Conservation (phyloP, 2,888 invertebrate species). For the Allygus modestus region DNA sequence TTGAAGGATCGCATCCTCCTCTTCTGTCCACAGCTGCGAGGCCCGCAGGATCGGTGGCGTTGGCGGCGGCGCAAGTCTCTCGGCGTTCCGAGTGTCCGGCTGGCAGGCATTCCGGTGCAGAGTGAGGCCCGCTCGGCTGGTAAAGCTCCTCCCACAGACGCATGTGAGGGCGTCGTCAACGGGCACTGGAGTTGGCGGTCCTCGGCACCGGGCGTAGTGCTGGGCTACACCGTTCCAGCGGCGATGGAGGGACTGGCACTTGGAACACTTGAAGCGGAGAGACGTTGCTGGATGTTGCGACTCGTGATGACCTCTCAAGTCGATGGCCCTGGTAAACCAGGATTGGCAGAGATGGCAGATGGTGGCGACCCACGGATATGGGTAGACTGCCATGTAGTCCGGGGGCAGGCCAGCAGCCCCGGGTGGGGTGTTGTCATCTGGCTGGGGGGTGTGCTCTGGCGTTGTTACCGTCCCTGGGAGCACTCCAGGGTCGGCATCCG, state of each 20-base stretch:
- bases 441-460: neutral
- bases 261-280: neutral
- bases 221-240: neutral
- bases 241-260: neutral
- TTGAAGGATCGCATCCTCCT: too few species aligned
- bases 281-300: neutral
- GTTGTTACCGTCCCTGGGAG: neutral
- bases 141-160: too few species aligned
- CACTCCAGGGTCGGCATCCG: neutral
- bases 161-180: neutral
- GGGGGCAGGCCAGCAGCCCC: constrained; percentile 10
- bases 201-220: neutral
- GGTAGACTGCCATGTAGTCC: neutral
- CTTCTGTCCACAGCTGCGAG: too few species aligned
- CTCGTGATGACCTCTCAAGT: neutral
- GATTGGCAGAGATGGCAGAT: constrained; percentile 13
- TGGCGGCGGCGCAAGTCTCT: too few species aligned
- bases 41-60: too few species aligned
- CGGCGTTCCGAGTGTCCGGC: too few species aligned
- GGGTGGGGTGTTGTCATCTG: neutral
- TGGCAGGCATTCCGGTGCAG: too few species aligned
- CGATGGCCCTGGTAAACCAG: constrained; percentile 20
- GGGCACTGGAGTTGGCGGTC: neutral
- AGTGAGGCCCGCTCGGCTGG: too few species aligned
- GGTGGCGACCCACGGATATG: neutral